Evolutionary conservation across 2,113 vertebrate genomes (phyloP), one percentile per base, ranked within the genome.

Genomic region (Caranx ignobilis): DNA sequence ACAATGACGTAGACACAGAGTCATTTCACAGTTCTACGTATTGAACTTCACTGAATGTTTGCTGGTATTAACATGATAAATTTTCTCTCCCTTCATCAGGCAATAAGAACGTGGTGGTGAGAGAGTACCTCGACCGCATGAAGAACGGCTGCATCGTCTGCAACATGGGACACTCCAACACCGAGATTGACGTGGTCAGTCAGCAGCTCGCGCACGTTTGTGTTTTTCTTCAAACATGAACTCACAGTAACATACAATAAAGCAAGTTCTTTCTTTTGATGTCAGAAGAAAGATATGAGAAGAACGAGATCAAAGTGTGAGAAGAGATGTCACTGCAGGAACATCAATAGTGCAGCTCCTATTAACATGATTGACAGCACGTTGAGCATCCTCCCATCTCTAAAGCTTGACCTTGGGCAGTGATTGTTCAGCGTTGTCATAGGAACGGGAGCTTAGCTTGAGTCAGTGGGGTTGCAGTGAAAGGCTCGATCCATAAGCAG

Each of bases 81-180:
- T 47, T 47, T 47, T 3, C 15, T 9, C 3, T 60, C 19, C 68
- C 15, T 61, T 34, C 59, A 39, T 47, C 90, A 99, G 98, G 98
- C 60, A 99, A 99, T 87, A 99, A 99, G 95, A 99, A 99, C 4
- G 98, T 99, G 84, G 98, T 99, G 89, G 96, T 97, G 85, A 94
- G 98, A 89, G 98, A 99, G 15, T 96, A 99, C 65, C 94, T 99
- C 57, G 98, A 99, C 82, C 94, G 98, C 34, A 99, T 99, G 98
- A 99, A 99, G 95, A 99, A 99, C 73, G 95, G 98, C 86, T 99
- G 98, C 90, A 99, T 99, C 0, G 97, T 99, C 45, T 99, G 98
- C 92, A 99, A 99, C 94, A 99, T 99, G 98, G 98, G 98, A 0
- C 98, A 99, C 96, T 99, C 98, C 89, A 99, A 99, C 95, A 99